Evolutionary conservation across 2,797 vertebrate species (phyloP), one percentile per base, ranked within the genome.

Genomic region (Sphenopsis melanotis): DNA sequence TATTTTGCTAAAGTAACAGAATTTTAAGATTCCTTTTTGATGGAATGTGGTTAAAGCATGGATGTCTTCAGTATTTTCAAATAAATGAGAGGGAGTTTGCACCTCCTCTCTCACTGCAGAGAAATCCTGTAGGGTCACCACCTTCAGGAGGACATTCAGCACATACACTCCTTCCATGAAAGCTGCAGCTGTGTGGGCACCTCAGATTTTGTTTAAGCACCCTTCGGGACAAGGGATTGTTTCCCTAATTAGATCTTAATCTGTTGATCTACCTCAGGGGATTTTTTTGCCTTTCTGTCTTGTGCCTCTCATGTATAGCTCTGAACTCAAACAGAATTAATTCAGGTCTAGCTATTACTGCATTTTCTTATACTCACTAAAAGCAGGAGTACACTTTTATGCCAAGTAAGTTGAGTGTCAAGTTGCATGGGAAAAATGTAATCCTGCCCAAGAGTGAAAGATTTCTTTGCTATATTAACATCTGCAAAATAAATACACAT

Each of bases 401-500:
- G n/a, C 17, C 32, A 41, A 52, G 32, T 36, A 69, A 27, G 13
- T 60, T 56, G 63, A 34, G 13, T 87, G 64, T 77, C 15, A 64
- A 9, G n/a, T 59, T 89, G 22, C 13, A 6, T 47, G 41, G 20
- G 11, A 76, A 80, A 93, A 89, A 56, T 69, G 13, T 69, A 52
- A 23, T 74, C 15, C 29, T 88, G n/a, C 55, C 55, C 32, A 61
- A 83, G 39, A 78, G 50, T 84, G 65, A 91, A 92, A 72, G 56
- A 87, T 52, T 59, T 50, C 21, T 87, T 76, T 86, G 32, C 55
- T 42, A 1, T 82, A 72, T 79, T 70, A 96, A 72, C 22, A 68
- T 85, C 29, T 94, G 60, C 63, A 87, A 95, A 94, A 93, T 68
- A 96, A 95, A 91, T 80, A 27, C 36, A 70, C 61, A 37, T 90